Evolutionary conservation across 2,113 vertebrate genomes (phyloP).

Genomic region (Sphyrna mokarran): DNA sequence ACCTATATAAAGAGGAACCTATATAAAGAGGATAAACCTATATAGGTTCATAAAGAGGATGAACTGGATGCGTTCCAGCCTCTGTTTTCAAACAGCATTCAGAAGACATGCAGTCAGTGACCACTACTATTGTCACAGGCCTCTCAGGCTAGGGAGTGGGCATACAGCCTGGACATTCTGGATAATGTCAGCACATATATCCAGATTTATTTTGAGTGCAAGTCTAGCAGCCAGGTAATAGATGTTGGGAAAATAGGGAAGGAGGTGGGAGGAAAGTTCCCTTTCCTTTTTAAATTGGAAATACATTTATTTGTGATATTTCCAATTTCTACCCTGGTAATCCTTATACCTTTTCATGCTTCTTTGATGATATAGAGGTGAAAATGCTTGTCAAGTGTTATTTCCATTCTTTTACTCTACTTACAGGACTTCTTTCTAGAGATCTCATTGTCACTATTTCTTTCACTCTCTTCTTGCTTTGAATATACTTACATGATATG

Average conservation of each 20-base stretch:
- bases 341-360: neutral
- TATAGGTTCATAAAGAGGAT: no score
- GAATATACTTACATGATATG: neutral
- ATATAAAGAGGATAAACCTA: no score
- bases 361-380: no score
- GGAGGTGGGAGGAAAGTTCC: neutral
- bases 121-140: neutral
- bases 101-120: neutral
- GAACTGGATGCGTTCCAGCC: no score
- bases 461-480: neutral
- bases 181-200: neutral
- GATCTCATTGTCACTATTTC: neutral
- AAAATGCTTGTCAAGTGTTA: no score
- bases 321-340: neutral
- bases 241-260: neutral
- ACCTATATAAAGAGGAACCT: no score
- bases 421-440: neutral
- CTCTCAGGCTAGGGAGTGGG: neutral
- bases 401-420: neutral
- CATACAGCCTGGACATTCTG: neutral
- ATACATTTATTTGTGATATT: neutral
- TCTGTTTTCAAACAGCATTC: no score
- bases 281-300: neutral
- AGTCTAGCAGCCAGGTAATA: neutral
- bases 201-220: neutral